These are phyloP conservation scores for Chrysopa pallens DNA, from an alignment of 1,140 invertebrate genomes.

Conservation along the genomic window DNA sequence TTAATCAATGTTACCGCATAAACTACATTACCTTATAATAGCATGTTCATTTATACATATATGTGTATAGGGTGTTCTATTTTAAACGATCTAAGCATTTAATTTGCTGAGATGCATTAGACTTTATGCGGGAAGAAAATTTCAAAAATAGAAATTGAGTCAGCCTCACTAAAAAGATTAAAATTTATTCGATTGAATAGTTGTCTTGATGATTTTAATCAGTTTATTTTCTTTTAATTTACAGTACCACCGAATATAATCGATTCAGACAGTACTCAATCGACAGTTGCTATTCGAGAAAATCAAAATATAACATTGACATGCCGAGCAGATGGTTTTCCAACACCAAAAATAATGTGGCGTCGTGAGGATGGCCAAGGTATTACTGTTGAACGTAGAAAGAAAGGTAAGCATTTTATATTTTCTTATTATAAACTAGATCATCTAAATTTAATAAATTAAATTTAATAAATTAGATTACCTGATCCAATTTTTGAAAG, in stretches of 20 bases:
- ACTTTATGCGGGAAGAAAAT: no score
- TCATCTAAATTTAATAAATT: not conserved
- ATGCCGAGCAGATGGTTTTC: slow-evolving; percentile 77
- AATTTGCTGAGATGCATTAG: no score
- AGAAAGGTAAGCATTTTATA: slow-evolving; percentile 45
- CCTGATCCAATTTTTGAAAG: no score
- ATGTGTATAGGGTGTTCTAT: slow-evolving; percentile 3
- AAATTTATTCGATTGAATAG: no score
- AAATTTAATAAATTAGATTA: not conserved
- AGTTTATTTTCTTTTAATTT: slow-evolving; percentile 19
- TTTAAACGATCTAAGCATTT: no score
- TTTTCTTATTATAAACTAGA: no score
- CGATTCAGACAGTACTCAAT: slow-evolving; percentile 66
- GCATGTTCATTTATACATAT: slow-evolving; percentile 1
- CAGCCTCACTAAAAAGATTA: no score
- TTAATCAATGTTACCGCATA: no score
- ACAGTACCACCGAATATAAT: slow-evolving; percentile 79
- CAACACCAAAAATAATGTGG: slow-evolving; percentile 77
- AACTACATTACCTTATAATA: no score
- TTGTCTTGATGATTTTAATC: no score
- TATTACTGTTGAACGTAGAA: slow-evolving; percentile 59
- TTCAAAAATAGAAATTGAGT: no score
- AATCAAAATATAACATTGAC: slow-evolving; percentile 78
- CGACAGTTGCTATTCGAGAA: slow-evolving; percentile 72
- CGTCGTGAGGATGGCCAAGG: slow-evolving; percentile 71